Percentiles rank a stretch among this genome's conserved stretches.
Evolutionary conservation across 2,888 invertebrate species (phyloP).

Genomic region (Ceraclea dissimilis): DNA sequence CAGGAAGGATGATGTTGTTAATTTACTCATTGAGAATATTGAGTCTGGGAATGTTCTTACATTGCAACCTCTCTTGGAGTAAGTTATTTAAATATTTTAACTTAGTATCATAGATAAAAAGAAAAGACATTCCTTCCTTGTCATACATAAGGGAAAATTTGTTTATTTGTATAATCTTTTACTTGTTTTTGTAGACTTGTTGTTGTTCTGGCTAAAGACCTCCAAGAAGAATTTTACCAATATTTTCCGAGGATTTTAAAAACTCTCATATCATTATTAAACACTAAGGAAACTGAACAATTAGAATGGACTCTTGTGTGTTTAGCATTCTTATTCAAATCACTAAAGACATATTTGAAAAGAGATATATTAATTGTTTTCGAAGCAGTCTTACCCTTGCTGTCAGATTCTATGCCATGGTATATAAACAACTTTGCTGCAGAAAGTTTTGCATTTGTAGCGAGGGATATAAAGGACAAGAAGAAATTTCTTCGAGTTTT

Average conservation of each 20-base stretch:
- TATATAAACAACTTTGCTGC: constrained; percentile 91
- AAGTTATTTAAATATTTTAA: too few species aligned
- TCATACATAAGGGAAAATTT: not conserved
- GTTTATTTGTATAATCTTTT: not conserved
- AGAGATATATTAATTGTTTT: constrained; percentile 71
- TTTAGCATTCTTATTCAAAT: constrained; percentile 86
- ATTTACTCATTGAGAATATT: constrained; percentile 65
- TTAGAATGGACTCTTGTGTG: constrained; percentile 81
- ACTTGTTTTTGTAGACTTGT: constrained; percentile 54
- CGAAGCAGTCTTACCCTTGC: constrained; percentile 62
- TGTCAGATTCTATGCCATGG: constrained; percentile 69
- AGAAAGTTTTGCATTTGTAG: constrained; percentile 92
- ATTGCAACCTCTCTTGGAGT: constrained; percentile 79
- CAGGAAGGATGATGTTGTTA: constrained; percentile 68
- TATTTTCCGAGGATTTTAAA: constrained; percentile 72
- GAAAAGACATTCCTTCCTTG: not conserved
- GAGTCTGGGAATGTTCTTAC: constrained; percentile 63
- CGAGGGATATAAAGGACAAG: constrained; percentile 78
- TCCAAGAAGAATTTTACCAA: constrained; percentile 83
- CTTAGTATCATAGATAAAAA: too few species aligned
- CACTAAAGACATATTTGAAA: constrained; percentile 73
- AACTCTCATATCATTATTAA: constrained; percentile 60
- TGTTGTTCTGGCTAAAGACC: constrained; percentile 78
- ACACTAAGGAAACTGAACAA: constrained; percentile 73
- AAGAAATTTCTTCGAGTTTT: constrained; percentile 64